Evolutionary conservation across 2,797 vertebrate species (phyloP).

Genomic region (Cichlasoma orientale): DNA sequence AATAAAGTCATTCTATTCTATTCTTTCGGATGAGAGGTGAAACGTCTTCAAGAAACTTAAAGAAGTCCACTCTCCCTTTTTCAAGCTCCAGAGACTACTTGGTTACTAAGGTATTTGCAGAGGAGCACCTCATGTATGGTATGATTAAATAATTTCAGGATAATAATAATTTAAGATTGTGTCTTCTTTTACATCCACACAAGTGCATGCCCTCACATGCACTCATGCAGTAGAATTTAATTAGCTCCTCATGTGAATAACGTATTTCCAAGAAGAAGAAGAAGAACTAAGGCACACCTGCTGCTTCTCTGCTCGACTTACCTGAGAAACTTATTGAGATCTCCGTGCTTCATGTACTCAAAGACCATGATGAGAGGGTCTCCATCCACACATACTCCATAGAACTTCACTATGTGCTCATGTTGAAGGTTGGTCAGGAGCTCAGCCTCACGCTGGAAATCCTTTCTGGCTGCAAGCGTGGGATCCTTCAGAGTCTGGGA

Average conservation of each 20-base stretch:
- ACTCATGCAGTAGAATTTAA: neutral
- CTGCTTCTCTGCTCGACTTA: conserved; percentile 44
- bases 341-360: conserved; percentile 98
- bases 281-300: neutral
- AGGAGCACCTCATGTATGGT: too few relatives aligned
- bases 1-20: too few relatives aligned
- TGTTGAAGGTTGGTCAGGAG: conserved; percentile 97
- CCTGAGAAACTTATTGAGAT: conserved; percentile 98
- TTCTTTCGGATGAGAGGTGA: too few relatives aligned
- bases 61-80: too few relatives aligned
- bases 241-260: too few relatives aligned
- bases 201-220: neutral
- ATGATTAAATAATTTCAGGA: too few relatives aligned
- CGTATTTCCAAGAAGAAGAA: neutral
- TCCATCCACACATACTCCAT: conserved; percentile 93
- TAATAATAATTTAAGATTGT: too few relatives aligned
- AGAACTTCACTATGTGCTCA: conserved; percentile 97
- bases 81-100: too few relatives aligned
- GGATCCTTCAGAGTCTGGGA: conserved; percentile 94
- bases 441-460: conserved; percentile 96
- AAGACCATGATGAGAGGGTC: conserved; percentile 99
- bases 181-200: too few relatives aligned
- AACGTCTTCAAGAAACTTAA: too few relatives aligned
- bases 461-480: conserved; percentile 92
- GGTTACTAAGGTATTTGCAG: too few relatives aligned